Base-by-base conservation (phyloP, 2,888 invertebrate species). In the Dilophus febrilis region DNA sequence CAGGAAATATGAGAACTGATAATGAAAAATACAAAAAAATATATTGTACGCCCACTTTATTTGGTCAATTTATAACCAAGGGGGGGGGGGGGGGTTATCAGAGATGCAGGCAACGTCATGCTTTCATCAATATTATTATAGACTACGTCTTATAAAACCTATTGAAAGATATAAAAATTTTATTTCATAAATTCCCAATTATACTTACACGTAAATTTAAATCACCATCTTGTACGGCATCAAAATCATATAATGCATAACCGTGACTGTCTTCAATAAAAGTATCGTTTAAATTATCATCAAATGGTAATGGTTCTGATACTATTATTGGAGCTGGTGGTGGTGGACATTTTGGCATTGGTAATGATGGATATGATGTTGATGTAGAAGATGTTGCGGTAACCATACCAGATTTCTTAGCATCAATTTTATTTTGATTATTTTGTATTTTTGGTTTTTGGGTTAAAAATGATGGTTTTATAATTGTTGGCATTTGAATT, bases 311-410 rank as follows among this genome's bases (percentile, higher is more conserved):
- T 26, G 4, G 6, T 27, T 18, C 10, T 4, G 35, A 8, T 10
- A 8, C 27, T 16, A 35, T n/a, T 14, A 59, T 56, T 2, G 83
- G 82, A 3, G 79, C 81, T 33, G 80, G 76, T 2, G 84, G 84
- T 3, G 85, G 81, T 7, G 84, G 82, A 46, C 78, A 67, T 31
- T 69, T 71, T 8, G 85, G 85, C 83, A 85, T 84, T 1, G 85
- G 84, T 0, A 77, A 27, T 22, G 41, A 30, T 11, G 32, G 28
- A 40, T 37, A 41, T 37, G 26, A 29, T 41, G 38, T 40, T 43
- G 44, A 47, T 44, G n/a, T n/a, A n/a, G n/a, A n/a, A n/a, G n/a
- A n/a, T n/a, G n/a, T n/a, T n/a, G n/a, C n/a, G n/a, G n/a, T n/a
- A n/a, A n/a, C 8, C 40, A 43, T 35, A 46, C 40, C 53, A 57